Evolutionary conservation across 2,113 vertebrate genomes (phyloP).

Genomic region (Canis aureus): DNA sequence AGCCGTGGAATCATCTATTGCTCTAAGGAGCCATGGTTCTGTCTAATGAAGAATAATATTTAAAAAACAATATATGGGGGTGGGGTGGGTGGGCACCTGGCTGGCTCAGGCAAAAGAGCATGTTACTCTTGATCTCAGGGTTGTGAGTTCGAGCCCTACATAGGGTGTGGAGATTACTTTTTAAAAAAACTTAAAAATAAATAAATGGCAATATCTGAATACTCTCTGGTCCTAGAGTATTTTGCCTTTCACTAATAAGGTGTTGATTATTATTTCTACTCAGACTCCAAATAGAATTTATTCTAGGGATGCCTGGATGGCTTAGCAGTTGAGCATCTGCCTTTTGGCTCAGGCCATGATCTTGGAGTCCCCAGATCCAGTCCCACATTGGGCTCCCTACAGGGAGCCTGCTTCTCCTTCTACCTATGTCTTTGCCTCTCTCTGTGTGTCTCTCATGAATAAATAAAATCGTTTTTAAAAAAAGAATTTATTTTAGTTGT

Average conservation of each 20-base stretch:
- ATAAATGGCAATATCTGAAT: not conserved
- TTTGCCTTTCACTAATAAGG: constrained; percentile 20
- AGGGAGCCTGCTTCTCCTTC: too few relatives aligned
- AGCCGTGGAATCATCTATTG: not conserved
- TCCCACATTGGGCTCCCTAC: too few relatives aligned
- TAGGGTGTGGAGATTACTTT: not conserved
- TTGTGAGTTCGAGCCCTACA: not conserved
- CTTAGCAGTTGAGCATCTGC: too few relatives aligned
- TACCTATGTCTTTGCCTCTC: too few relatives aligned
- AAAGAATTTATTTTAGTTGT: not conserved
- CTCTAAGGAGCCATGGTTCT: not conserved
- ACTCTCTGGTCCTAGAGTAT: not conserved
- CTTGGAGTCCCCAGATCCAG: too few relatives aligned
- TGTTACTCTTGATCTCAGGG: not conserved
- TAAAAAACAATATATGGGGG: not conserved
- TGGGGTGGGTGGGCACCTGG: not conserved
- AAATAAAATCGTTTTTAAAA: not conserved
- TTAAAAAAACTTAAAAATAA: not conserved
- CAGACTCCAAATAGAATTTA: constrained; percentile 1
- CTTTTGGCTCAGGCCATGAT: too few relatives aligned
- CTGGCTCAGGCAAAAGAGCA: not conserved
- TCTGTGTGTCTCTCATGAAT: too few relatives aligned
- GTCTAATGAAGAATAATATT: constrained; percentile 32
- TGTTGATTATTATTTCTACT: not conserved
- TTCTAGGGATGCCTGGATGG: not conserved